Evolutionary conservation across 2,113 vertebrate genomes (phyloP).

Genomic region (Pterocles orientalis): DNA sequence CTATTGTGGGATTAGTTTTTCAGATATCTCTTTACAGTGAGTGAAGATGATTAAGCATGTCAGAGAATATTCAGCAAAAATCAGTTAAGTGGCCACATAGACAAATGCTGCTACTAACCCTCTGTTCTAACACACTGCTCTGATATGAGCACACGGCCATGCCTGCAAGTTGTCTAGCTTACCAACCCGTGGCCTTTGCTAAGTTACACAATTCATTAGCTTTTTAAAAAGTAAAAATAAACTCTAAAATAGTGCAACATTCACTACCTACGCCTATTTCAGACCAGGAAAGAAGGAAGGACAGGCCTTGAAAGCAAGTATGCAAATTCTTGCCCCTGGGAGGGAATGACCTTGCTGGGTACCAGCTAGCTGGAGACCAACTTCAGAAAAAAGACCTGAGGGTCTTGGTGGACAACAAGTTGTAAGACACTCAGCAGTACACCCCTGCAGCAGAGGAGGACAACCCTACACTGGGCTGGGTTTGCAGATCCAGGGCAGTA

Average conservation of each 20-base stretch:
- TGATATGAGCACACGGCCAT: neutral
- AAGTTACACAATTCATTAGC: neutral
- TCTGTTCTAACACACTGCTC: neutral
- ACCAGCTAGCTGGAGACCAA: neutral
- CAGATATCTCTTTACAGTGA: neutral
- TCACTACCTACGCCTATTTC: neutral
- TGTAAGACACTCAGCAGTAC: neutral
- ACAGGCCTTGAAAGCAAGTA: neutral
- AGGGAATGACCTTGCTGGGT: neutral
- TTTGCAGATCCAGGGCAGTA: neutral
- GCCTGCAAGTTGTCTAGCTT: neutral
- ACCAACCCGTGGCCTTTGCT: accelerated
- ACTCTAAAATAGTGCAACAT: neutral
- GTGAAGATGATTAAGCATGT: neutral
- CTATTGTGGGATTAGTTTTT: neutral
- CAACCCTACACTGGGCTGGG: neutral
- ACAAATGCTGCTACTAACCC: neutral
- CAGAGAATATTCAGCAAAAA: neutral
- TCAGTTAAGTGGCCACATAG: neutral
- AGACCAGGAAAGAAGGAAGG: neutral
- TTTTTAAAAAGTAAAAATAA: neutral
- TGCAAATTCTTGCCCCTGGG: neutral
- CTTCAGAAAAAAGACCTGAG: neutral
- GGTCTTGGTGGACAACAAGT: neutral
- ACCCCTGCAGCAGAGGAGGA: neutral